Evolutionary conservation across 1,140 invertebrate genomes (phyloP), one percentile per base, ranked within the genome.

Genomic region (Samia ricini): DNA sequence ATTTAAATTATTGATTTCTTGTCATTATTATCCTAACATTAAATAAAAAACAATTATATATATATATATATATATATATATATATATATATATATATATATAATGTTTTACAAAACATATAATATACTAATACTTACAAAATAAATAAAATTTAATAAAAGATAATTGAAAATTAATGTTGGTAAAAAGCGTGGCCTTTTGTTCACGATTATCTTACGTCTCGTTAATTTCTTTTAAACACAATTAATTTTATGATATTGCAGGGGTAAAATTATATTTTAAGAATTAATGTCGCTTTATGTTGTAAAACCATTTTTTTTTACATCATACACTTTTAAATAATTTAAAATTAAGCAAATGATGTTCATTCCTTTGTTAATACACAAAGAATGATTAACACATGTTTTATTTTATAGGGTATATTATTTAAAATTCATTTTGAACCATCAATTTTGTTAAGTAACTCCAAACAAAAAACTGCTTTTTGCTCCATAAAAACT

Each of bases 231-330:
- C 33, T 42, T 42, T 15, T 42, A 42, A 42, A 42, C 33, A 42
- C 33, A 42, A 42, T 42, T 42, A 42, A 42, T 42, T 42, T 42
- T 42, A 42, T 15, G 33, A 42, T 42, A 42, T 42, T 42, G 33
- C 33, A 42, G 33, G 4, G 8, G 1, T 42, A 15, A 42, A 42
- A 42, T 42, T 42, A 42, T 42, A 15, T 42, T 42, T 15, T 42
- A 15, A 7, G 33, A 15, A 42, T 42, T 42, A 42, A 42, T 42
- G 33, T 42, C 12, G 33, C 12, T 42, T 42, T 12, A 42, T 15
- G 12, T 42, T 15, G 33, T 42, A 42, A 42, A 15, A n/a, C n/a
- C 33, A 15, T 42, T 42, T 42, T 29, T n/a, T 5, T 42, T 42
- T 15, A 42, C 15, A 42, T 42, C n/a, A 15, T 42, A 42, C 12